phyloP scores from a whole-genome alignment of 92 coral and sea anemone genomes.

The Palythoa caribaeorum region DNA sequence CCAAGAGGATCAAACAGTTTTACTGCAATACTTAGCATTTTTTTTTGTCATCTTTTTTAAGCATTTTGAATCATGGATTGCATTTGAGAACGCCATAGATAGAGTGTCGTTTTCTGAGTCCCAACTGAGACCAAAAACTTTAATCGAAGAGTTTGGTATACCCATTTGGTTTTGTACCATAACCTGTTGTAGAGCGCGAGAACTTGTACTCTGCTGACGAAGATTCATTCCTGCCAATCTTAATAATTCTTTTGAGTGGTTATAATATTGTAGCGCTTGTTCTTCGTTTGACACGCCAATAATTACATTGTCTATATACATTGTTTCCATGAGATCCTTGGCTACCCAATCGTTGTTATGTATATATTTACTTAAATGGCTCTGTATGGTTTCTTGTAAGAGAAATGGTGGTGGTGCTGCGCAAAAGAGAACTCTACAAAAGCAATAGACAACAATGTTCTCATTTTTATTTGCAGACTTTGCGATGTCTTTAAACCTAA shows the following conservation, averaged over 20 bases:
- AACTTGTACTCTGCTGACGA: neutral
- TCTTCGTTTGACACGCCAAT: too few species aligned
- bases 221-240: neutral
- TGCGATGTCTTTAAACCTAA: too few species aligned
- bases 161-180: neutral
- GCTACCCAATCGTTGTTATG: neutral
- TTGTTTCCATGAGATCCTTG: too few species aligned
- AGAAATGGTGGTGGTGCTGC: conserved; percentile 47
- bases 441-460: too few species aligned
- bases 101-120: neutral
- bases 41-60: neutral
- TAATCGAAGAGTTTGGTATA: neutral
- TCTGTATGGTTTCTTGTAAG: conserved; percentile 23
- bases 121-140: neutral
- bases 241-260: neutral
- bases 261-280: too few species aligned
- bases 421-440: conserved; percentile 20
- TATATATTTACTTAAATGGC: conserved; percentile 4
- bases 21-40: neutral
- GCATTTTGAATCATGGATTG: neutral
- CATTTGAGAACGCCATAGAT: neutral
- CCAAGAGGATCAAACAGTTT: conserved; percentile 62
- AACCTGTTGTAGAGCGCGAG: neutral
- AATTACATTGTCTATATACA: too few species aligned
- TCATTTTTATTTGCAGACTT: too few species aligned